Evolutionary conservation across 2,113 vertebrate genomes (phyloP), one percentile per base, ranked within the genome.

Genomic region (Chaenogobius annularis): DNA sequence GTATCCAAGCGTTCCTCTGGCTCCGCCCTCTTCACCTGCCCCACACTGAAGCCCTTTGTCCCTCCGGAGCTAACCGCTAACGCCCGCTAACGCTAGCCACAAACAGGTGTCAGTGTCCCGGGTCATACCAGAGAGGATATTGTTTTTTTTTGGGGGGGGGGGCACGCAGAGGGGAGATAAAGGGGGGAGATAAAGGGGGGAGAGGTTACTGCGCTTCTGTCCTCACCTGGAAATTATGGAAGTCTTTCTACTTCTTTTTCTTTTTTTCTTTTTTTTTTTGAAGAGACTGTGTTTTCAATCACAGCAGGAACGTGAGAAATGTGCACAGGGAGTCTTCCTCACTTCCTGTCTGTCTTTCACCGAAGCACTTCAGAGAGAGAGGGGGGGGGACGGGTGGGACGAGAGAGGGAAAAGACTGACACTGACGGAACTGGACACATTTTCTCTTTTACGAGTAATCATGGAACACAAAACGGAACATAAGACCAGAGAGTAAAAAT

Each of bases 141-240:
- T 91, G 88, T 91, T 87, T 88, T 55, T 3, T n/a, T n/a, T n/a
- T n/a, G n/a, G n/a, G n/a, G n/a, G n/a, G 26, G 55, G 55, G 55
- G 55, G 10, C 22, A 23, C 11, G 10, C 7, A 58, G 75, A 26
- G 75, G 52, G 80, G 69, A 85, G 82, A 81, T 79, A 79, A 70
- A 31, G 26, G 69, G 75, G 50, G 73, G 85, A 68, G 88, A 48
- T 48, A 17, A 48, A 40, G 75, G 83, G 26, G 76, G 84, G 87
- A 87, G 84, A 86, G 90, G 91, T 92, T 93, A 94, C 94, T 87
- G 88, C 93, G 92, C 94, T 92, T 98, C 96, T 96, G 94, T 98
- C 96, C 94, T 97, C 97, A 97, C 96, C 94, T 97, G 76, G 88
- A 96, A 97, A 99, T 98, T 97, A 98, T 92, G 92, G n/a, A 88